A percentile compares a stretch with the other conserved stretches of the same genome.
These are phyloP conservation scores for Hofmannophila pseudospretella DNA, from an alignment of 2,888 invertebrate genomes.

Conservation along the genomic window DNA sequence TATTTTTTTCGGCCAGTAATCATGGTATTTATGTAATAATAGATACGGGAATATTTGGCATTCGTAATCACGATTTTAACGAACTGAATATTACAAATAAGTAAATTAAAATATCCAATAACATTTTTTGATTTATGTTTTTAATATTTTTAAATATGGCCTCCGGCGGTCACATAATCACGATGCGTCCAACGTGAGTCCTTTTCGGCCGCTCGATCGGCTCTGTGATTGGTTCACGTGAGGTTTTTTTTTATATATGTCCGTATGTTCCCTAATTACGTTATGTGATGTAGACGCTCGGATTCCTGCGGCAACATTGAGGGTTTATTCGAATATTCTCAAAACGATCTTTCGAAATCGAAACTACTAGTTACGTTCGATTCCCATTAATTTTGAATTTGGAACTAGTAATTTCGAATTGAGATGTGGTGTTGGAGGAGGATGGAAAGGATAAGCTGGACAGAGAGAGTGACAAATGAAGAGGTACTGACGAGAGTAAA, in stretches of 20 bases:
- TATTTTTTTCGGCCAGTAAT: background rate
- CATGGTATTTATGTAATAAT: background rate
- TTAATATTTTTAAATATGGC: slow-evolving; percentile 68
- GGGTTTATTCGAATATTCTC: slow-evolving; percentile 26
- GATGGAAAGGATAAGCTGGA: too few species aligned
- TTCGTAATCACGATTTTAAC: slow-evolving; percentile 4
- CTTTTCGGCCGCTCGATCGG: slow-evolving; percentile 46
- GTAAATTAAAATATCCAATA: slow-evolving; percentile 67
- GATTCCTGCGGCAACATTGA: slow-evolving; percentile 43
- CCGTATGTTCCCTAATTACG: slow-evolving; percentile 60
- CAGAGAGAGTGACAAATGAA: too few species aligned
- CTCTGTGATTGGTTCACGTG: slow-evolving; percentile 54
- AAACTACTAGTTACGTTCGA: slow-evolving; percentile 12
- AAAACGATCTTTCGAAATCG: slow-evolving; percentile 29
- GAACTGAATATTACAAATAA: slow-evolving; percentile 29
- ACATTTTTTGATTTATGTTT: slow-evolving; percentile 66
- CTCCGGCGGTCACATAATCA: slow-evolving; percentile 46
- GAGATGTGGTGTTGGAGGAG: too few species aligned
- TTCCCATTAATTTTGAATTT: background rate
- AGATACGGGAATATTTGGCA: background rate
- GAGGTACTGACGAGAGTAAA: too few species aligned
- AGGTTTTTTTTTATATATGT: slow-evolving; percentile 44
- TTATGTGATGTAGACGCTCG: slow-evolving; percentile 42
- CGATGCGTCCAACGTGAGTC: slow-evolving; percentile 22
- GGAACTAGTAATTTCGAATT: background rate